phyloP scores from a whole-genome alignment of 2,888 invertebrate species.

The Cryptosula pallasiana region DNA sequence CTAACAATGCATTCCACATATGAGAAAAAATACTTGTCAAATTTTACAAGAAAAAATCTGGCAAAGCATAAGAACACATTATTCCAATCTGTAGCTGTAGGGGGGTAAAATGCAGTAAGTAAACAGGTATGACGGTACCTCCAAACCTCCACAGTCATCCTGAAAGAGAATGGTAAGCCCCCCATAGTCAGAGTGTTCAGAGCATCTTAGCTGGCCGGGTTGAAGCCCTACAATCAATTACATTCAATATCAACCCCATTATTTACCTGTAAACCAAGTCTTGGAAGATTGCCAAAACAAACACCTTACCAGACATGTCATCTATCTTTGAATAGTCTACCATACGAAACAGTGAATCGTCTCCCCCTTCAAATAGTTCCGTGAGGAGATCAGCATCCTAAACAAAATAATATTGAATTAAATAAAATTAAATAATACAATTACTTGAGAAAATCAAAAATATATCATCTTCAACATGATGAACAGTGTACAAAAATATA shows the following conservation, averaged over 20 bases:
- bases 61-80: no score
- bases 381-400: neutral
- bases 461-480: no score
- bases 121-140: neutral
- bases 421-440: no score
- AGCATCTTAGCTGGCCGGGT: slow-evolving; percentile 57
- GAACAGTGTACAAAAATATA: neutral
- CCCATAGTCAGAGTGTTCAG: slow-evolving; percentile 70
- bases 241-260: no score
- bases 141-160: slow-evolving; percentile 71
- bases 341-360: neutral
- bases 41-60: no score
- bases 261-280: no score
- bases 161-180: slow-evolving; percentile 68
- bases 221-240: slow-evolving; percentile 25
- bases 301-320: neutral
- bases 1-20: no score
- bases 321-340: neutral
- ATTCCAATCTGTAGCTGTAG: no score
- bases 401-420: neutral
- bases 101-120: no score
- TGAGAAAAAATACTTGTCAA: no score
- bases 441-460: no score
- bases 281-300: no score
- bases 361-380: neutral